Conservation (phyloP, 2,797 vertebrate species). For the Astyanax mexicanus region DNA sequence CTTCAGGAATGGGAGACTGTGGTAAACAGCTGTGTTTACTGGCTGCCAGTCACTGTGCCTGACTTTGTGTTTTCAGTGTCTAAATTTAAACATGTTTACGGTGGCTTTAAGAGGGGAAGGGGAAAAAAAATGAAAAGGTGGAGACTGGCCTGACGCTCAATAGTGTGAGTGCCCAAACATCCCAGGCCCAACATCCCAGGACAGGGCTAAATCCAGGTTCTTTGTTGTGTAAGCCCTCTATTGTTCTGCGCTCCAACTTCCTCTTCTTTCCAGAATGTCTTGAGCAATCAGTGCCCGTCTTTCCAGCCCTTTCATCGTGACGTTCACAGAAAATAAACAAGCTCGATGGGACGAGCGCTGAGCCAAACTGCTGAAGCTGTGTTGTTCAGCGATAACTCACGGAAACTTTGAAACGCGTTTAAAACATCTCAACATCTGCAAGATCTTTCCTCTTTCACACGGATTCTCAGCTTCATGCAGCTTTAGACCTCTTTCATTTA, state of each 20-base stretch:
- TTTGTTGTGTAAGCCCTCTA: conserved; percentile 45
- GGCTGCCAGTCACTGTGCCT: conserved; percentile 38
- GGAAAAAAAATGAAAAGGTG: neutral
- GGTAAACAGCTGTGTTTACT: conserved; percentile 55
- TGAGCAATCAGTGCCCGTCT: conserved; percentile 18
- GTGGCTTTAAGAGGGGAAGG: conserved; percentile 32
- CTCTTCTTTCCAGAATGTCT: conserved; percentile 30
- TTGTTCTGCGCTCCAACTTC: conserved; percentile 42
- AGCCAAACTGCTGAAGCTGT: too few relatives aligned
- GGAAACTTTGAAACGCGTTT: neutral
- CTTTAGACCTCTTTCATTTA: too few relatives aligned
- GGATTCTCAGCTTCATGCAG: too few relatives aligned
- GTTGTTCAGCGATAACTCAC: too few relatives aligned
- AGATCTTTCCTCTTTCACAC: too few relatives aligned
- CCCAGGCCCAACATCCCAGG: conserved; percentile 12
- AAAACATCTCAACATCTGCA: neutral
- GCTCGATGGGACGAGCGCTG: too few relatives aligned
- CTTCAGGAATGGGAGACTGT: conserved; percentile 31
- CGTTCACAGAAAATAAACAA: conserved; percentile 26
- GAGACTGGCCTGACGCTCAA: conserved; percentile 19
- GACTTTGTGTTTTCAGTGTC: conserved; percentile 47
- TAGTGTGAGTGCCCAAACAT: conserved; percentile 44
- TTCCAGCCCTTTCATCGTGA: neutral
- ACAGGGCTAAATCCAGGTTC: conserved; percentile 28
- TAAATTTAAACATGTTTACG: conserved; percentile 54